Conservation (phyloP, 2,888 invertebrate genomes). For the Drosophila nr. medialis region DNA sequence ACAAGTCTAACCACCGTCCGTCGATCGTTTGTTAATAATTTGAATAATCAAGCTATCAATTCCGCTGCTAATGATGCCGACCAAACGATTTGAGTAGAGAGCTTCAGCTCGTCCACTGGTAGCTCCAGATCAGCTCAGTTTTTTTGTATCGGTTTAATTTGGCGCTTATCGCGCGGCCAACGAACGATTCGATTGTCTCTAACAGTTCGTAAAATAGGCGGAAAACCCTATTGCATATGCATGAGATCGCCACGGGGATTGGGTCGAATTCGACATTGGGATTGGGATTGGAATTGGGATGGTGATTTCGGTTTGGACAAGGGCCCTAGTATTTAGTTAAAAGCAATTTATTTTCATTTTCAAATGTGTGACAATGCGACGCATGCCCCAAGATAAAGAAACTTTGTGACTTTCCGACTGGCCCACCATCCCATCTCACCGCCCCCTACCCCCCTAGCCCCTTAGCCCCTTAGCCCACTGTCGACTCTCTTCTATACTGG, state of each 20-base stretch:
- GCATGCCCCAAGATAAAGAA: constrained; percentile 69
- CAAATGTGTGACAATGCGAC: constrained; percentile 78
- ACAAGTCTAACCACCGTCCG: constrained; percentile 11
- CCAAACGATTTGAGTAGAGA: constrained; percentile 50
- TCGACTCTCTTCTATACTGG: constrained; percentile 23
- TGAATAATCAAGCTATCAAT: constrained; percentile 85
- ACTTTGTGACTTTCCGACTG: constrained; percentile 30
- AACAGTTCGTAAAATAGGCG: constrained; percentile 78
- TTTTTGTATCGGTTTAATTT: constrained; percentile 59
- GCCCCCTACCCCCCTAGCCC: not conserved
- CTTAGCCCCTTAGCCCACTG: not conserved
- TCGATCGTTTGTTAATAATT: constrained; percentile 79
- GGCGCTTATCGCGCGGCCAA: constrained; percentile 67
- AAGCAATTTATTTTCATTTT: constrained; percentile 74
- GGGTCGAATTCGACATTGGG: constrained; percentile 5
- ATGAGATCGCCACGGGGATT: constrained; percentile 45
- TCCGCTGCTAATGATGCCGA: constrained; percentile 82
- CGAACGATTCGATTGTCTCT: constrained; percentile 60
- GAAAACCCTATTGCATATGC: constrained; percentile 69
- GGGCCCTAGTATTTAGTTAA: constrained; percentile 41
- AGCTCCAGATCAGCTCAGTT: constrained; percentile 30
- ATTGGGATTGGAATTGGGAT: not conserved
- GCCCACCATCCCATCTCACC: not conserved
- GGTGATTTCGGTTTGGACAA: not conserved
- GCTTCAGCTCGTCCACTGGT: constrained; percentile 5